These are phyloP conservation scores for Hylaeus volcanicus DNA, from an alignment of 1,140 invertebrate genomes.

Conservation along the genomic window DNA sequence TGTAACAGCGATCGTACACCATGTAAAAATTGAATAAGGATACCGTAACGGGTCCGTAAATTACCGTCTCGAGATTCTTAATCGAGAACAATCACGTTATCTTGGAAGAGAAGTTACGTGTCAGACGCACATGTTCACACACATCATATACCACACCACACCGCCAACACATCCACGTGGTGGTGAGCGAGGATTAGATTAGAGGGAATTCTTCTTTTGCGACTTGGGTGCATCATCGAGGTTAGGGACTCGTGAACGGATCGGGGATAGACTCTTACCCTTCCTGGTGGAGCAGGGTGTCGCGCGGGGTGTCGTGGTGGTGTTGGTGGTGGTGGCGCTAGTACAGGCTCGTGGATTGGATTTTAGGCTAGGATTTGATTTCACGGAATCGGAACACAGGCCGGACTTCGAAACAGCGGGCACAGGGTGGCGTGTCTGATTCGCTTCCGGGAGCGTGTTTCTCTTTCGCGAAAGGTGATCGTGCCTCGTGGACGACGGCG, in stretches of 20 bases:
- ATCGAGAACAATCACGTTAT: conserved; percentile 66
- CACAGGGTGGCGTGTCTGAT: conserved; percentile 73
- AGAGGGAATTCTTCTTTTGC: conserved; percentile 67
- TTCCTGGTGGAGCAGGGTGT: conserved; percentile 81
- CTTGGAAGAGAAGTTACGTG: conserved; percentile 59
- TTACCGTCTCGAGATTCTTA: background rate
- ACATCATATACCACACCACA: conserved; percentile 80
- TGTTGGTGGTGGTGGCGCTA: conserved; percentile 80
- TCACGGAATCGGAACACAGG: conserved; percentile 56
- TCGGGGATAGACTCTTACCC: conserved; percentile 81
- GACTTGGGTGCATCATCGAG: conserved; percentile 68
- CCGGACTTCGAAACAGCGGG: conserved; percentile 60
- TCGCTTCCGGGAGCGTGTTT: conserved; percentile 56
- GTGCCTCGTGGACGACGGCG: conserved; percentile 17
- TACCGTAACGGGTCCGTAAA: too few species aligned
- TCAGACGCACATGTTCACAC: conserved; percentile 66
- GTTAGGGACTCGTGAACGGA: conserved; percentile 74
- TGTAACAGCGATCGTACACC: too few species aligned
- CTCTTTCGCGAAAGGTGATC: conserved; percentile 54
- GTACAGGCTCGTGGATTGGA: conserved; percentile 80
- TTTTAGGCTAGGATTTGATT: conserved; percentile 73
- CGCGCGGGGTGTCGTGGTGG: conserved; percentile 81
- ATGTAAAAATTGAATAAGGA: background rate
- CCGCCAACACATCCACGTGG: conserved; percentile 81
- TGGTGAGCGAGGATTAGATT: conserved; percentile 79